A percentile compares a stretch with the other conserved stretches of the same genome.
Conservation (phyloP, 1,140 invertebrate species). For the Bombus sylvicola region DNA sequence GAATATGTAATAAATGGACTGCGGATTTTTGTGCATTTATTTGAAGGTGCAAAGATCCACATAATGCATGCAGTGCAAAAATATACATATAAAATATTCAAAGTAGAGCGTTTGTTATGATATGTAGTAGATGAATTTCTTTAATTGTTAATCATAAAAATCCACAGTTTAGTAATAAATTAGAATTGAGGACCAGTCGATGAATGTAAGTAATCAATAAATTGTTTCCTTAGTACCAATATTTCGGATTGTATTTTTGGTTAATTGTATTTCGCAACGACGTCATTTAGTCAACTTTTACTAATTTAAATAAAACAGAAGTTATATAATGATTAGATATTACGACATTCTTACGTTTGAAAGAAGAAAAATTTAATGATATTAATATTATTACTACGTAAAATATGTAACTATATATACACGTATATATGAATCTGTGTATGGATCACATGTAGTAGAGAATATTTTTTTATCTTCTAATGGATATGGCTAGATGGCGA, state of each 20-base stretch:
- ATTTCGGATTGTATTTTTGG: not conserved
- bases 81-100: no score
- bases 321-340: not conserved
- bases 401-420: not conserved
- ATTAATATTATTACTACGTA: not conserved
- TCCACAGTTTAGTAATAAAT: not conserved
- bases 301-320: not conserved
- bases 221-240: not conserved
- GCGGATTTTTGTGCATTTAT: no score
- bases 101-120: no score
- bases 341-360: not conserved
- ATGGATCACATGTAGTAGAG: not conserved
- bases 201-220: not conserved
- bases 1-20: not conserved
- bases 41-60: no score
- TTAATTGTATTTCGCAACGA: not conserved
- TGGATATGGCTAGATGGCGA: constrained; percentile 34
- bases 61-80: no score
- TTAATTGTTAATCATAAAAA: no score
- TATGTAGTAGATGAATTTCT: no score
- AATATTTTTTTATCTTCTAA: not conserved
- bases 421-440: not conserved
- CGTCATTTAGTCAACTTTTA: not conserved
- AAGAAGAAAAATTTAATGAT: not conserved
- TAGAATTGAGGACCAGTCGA: not conserved